Evolutionary conservation across 2,797 vertebrate genomes (phyloP).

Genomic region (Ctenopoma kingsleyae): DNA sequence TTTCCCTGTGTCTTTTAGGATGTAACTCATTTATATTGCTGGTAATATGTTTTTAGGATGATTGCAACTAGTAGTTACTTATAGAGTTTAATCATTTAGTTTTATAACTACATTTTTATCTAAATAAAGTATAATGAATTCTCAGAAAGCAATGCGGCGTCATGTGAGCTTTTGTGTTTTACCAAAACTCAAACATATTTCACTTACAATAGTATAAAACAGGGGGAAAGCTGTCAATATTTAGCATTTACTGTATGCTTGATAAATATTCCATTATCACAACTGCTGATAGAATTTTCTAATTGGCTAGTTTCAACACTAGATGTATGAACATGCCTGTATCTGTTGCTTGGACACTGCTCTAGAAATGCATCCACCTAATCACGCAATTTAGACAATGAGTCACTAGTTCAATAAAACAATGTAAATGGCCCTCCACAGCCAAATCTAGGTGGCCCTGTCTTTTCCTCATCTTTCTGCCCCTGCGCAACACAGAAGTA

Average conservation of each 20-base stretch:
- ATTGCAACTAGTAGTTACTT: background rate
- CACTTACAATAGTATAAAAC: background rate
- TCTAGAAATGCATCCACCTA: slow-evolving; percentile 19
- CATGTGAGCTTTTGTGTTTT: background rate
- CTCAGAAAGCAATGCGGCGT: background rate
- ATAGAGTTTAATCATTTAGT: background rate
- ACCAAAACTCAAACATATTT: background rate
- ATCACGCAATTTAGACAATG: slow-evolving; percentile 53
- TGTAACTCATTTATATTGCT: slow-evolving; percentile 21
- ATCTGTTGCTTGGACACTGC: slow-evolving; percentile 16
- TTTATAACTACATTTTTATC: background rate
- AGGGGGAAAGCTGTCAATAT: slow-evolving; percentile 1
- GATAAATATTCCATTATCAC: slow-evolving; percentile 23
- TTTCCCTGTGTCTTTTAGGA: slow-evolving; percentile 15
- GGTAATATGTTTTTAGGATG: slow-evolving; percentile 3
- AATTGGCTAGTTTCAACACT: slow-evolving; percentile 33
- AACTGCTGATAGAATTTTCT: slow-evolving; percentile 16
- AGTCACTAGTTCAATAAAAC: slow-evolving; percentile 60
- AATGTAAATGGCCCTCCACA: slow-evolving; percentile 55
- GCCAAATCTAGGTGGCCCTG: slow-evolving; percentile 47
- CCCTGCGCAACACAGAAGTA: slow-evolving; percentile 70
- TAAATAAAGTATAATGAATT: no score
- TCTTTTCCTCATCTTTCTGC: slow-evolving; percentile 62
- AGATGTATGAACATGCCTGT: slow-evolving; percentile 9
- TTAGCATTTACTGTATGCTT: slow-evolving; percentile 13